These are phyloP conservation scores for Creontiades dilutus DNA, from an alignment of 2,888 invertebrate genomes.

Conservation along the genomic window DNA sequence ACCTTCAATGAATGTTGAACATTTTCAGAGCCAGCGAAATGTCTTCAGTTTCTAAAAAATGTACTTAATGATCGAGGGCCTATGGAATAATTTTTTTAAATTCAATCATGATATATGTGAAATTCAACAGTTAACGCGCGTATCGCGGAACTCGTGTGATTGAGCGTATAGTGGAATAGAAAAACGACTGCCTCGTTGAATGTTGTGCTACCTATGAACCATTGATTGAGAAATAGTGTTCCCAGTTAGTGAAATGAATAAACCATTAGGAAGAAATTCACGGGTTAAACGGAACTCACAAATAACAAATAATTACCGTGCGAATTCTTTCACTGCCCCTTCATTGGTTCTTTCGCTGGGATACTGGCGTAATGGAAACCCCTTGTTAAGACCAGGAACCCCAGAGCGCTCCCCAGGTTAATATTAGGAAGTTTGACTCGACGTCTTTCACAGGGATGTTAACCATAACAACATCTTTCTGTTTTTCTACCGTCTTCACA, in stretches of 20 bases:
- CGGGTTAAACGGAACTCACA: background rate
- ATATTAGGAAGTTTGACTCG: constrained; percentile 5
- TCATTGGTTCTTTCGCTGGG: background rate
- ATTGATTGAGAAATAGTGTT: too few species aligned
- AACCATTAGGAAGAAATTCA: background rate
- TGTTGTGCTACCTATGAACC: too few species aligned
- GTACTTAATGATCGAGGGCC: too few species aligned
- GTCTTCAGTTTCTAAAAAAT: too few species aligned
- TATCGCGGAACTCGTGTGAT: too few species aligned
- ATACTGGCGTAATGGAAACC: background rate
- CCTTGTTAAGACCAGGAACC: background rate
- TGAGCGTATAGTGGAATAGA: too few species aligned
- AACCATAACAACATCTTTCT: constrained; percentile 13
- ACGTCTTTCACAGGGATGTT: constrained; percentile 10
- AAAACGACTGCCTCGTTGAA: too few species aligned
- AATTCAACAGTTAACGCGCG: too few species aligned
- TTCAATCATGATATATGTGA: too few species aligned
- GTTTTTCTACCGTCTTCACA: constrained; percentile 7
- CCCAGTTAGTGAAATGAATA: background rate
- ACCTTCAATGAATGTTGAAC: too few species aligned
- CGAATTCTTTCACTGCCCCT: background rate
- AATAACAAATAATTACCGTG: constrained; percentile 45
- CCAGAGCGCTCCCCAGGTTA: background rate
- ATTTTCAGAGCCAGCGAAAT: too few species aligned
- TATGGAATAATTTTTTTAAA: too few species aligned